Evolutionary conservation across 2,113 vertebrate genomes (phyloP), one percentile per base, ranked within the genome.

Genomic region (Casuarius casuarius): DNA sequence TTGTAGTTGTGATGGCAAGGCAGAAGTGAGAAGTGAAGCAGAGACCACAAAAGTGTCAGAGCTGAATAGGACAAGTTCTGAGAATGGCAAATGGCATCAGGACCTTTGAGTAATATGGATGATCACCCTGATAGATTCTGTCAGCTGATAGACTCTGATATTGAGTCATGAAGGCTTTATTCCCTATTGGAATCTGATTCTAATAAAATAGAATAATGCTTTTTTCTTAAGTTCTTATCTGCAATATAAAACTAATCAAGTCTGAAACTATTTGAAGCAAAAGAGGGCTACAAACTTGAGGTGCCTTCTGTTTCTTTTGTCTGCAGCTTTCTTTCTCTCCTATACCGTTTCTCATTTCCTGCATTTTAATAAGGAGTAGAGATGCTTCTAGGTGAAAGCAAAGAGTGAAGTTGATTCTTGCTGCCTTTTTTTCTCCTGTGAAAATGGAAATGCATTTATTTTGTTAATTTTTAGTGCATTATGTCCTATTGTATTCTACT

Each of bases 181-280:
- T 97, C 93, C 94, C 91, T 71, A 5, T 63, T 96, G 95, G 84
- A 97, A 97, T 97, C 89, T 93, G 86, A 85, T 92, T 84, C 96
- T 97, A 97, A 97, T 97, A 94, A 92, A 97, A 92, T 89, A 78
- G 84, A 94, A 96, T 97, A 95, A 96, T 94, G 90, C 91, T 80
- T 95, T 93, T 97, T 84, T 94, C 92, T 96, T 80, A 83, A 94
- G 87, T 94, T 94, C 89, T 95, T 95, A 84, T 87, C 68, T 92
- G 84, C 78, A 95, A 87, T 97, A 92, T 95, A 94, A 80, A 95
- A 79, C 81, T 94, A 93, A 96, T 94, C 83, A 91, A 87, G 80
- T 94, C 94, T 76, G 56, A 79, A 94, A 89, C 76, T 92, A 61
- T 72, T 92, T 86, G 80, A 93, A 89, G 46, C 31, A 77, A 84